Evolutionary conservation across 2,797 vertebrate genomes (phyloP), one percentile per base, ranked within the genome.

Genomic region (Eurystomus glaucurus): DNA sequence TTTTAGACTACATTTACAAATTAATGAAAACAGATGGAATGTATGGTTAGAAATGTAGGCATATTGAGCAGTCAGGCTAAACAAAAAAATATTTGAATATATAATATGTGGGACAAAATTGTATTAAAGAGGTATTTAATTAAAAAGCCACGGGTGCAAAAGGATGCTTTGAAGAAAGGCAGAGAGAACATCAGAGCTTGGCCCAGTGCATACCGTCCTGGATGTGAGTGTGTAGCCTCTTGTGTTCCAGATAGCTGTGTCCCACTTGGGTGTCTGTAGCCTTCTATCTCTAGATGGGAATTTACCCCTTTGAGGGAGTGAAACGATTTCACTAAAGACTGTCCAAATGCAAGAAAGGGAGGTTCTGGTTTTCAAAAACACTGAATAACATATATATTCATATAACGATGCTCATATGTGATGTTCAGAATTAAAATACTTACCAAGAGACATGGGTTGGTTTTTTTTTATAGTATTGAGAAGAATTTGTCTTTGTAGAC

Each of bases 21-120:
- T 83, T 86, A 90, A 79, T 91, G n/a, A 72, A 79, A 94, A 70
- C 71, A 91, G 82, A 66, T 92, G 68, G 79, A 66, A 76, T 52
- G 57, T 86, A 65, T 78, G 54, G 76, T 89, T 85, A 93, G 70
- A 87, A 95, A 54, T 83, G 77, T 94, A 71, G 57, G 50, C 61
- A 39, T 85, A 60, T 60, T 78, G 72, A 94, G 52, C 69, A 86
- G 52, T 78, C 52, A 57, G 65, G 14, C 69, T 84, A 69, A 94
- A 88, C 55, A 48, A 51, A 84, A 84, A 92, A 96, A 66, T 66
- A 55, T 5, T 87, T 87, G 14, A 29, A 85, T 41, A 14, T 66
- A 7, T 80, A 91, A 51, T 51, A 76, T 51, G 15, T 79, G 31
- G 62, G 74, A 72, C 70, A 89, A 75, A 93, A 51, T 62, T 6